Evolutionary conservation across 2,797 vertebrate species (phyloP), one percentile per base, ranked within the genome.

Genomic region (Premnoplex brunnescens): DNA sequence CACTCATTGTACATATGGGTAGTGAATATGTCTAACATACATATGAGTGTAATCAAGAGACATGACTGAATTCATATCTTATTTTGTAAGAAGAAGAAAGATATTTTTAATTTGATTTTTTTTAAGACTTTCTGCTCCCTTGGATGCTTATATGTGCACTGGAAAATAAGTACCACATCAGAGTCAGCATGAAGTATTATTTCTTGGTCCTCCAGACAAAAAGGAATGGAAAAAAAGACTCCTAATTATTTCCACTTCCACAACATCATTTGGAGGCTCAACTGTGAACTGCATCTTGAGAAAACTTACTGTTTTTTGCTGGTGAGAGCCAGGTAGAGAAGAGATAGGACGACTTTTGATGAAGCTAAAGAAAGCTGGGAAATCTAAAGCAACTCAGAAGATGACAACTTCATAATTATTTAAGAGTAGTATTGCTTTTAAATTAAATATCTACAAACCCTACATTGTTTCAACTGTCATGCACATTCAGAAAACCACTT

Each of bases 281-380:
- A 5, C 30, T 62, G 10, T 1, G 1, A 49, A 69, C 0, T 52
- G 39, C 2, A 0, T 67, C 22, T 71, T 22, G 24, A 76, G n/a
- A 85, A 95, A 90, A 55, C 14, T 23, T 72, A 37, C 3, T 26
- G 7, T 14, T 36, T 88, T 77, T 79, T 80, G 27, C 7, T 34
- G 36, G 13, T 54, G 68, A 72, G 34, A 85, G 23, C 43, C 21
- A 60, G 43, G 39, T 54, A 79, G 52, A 28, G 54, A 58, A 69
- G 9, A 62, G 6, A 1, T 18, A 54, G 19, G 52, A 77, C 66
- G 30, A 60, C 86, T 74, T 89, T 89, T 77, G 48, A 52, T 63
- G 48, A 16, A 23, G 2, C 48, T 81, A 12, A 78, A 72, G 64
- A 87, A 79, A 82, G 3, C 52, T 71, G 15, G 9, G 34, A 87